Base-by-base conservation (phyloP, 1,140 invertebrate genomes). In the Nomia melanderi region DNA sequence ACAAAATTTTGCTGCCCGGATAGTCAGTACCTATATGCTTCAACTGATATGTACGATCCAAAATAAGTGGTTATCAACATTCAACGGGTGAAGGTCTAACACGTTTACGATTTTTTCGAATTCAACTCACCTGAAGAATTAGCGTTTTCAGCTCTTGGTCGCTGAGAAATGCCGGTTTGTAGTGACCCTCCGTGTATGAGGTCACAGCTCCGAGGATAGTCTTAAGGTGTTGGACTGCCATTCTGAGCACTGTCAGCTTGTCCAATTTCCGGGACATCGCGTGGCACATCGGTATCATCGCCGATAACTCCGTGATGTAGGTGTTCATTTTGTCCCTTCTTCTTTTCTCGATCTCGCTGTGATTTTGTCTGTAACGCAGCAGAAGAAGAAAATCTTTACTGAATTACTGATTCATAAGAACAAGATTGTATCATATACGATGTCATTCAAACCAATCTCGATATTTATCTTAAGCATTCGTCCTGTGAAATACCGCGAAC, bases 241-340 rank as follows among this genome's bases (percentile, higher is more conserved):
- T 98, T 2, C 98, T 92, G 1, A 99, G 92, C 4, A 99, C 97
- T 0, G 98, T 98, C 64, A 99, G 92, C 90, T 99, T 99, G 92
- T 98, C 98, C 77, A 98, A 91, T 92, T 99, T 99, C 25, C 97
- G 93, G 11, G 97, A 96, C 96, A 98, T 97, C 1, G 97, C 96
- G 85, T 96, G 96, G 88, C 98, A 98, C 96, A 98, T 98, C 1
- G 98, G 98, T 11, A 99, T 95, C 94, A 99, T 96, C 2, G 95
- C 94, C 36, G 97, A 97, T 39, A 99, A 89, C 90, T 99, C 97
- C 0, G 96, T 96, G 75, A 99, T 98, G 90, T 98, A 98, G 0
- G 96, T 97, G 92, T 98, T 98, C 98, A 99, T 99, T 92, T 99
- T 99, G 89, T 99, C 98, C 23, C 98, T 93, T 4, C 98, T 93